Base-by-base conservation (phyloP, 2,888 invertebrate genomes). In the Hypercompe scribonia region DNA sequence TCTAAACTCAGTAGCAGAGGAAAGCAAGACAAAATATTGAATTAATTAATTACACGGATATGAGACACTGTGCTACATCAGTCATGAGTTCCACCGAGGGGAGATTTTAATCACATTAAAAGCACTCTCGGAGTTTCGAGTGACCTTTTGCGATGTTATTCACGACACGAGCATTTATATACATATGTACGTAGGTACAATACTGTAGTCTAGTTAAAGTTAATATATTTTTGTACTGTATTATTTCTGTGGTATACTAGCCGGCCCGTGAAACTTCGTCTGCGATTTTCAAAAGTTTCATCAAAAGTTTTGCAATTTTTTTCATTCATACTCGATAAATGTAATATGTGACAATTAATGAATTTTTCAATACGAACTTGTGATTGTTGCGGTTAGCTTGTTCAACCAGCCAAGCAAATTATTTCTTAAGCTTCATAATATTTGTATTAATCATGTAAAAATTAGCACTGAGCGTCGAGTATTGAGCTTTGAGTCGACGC, bases 21-120 rank as follows among this genome's bases (percentile, higher is more conserved):
- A 79, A 80, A 84, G 86, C 71, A 79, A 81, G 79, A 83, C 82
- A 84, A 84, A 84, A 81, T 82, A 84, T 85, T 82, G 80, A 84
- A 81, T 84, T 85, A 84, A 83, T 84, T 84, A 84, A 81, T 82
- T 82, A 80, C 72, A 71, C 69, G 78, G 76, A 78, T 82, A 80
- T 82, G 78, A 77, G 71, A 65, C 61, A 61, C 61, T 64, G 66
- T n/a, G 68, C 73, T 74, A 77, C 79, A 78, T 82, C 77, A 75
- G 76, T 81, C 81, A 79, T 76, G 82, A 76, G 80, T 80, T 75
- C 73, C 68, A 68, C 65, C 69, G 79, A 77, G 81, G 80, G 79
- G 82, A 83, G 81, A 86, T 84, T 90, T 89, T 88, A 90, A 90
- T 90, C 86, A 87, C 87, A 87, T 89, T 89, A 88, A 72, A 75